Evolutionary conservation across 2,888 invertebrate species (phyloP).

Genomic region (Ichneumoninae sp.): DNA sequence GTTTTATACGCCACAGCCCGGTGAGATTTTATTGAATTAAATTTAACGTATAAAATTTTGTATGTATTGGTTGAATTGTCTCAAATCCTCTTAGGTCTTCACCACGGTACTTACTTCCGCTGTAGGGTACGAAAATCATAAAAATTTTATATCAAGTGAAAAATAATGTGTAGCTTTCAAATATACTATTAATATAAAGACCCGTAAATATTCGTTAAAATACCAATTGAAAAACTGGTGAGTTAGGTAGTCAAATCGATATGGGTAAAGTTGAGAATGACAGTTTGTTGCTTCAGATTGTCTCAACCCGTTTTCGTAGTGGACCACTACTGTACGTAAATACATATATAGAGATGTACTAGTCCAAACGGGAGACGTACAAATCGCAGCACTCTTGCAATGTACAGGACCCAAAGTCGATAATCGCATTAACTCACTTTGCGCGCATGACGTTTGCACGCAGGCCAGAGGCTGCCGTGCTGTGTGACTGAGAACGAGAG

Average conservation of each 20-base stretch:
- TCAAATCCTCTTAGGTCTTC: neutral
- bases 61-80: neutral
- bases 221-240: neutral
- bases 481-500: slow-evolving; percentile 23
- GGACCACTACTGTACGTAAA: slow-evolving; percentile 19
- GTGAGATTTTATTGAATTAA: neutral
- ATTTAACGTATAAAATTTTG: neutral
- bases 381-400: slow-evolving; percentile 39
- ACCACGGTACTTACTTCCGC: neutral
- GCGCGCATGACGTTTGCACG: slow-evolving; percentile 59
- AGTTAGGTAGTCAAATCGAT: slow-evolving; percentile 13
- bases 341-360: neutral
- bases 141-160: neutral
- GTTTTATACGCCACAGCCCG: neutral
- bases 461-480: slow-evolving; percentile 39
- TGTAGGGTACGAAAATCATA: neutral
- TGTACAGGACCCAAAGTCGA: slow-evolving; percentile 57
- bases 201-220: neutral
- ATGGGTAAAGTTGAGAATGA: slow-evolving; percentile 69
- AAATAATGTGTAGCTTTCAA: neutral
- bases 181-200: neutral
- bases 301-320: slow-evolving; percentile 75
- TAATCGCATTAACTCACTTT: slow-evolving; percentile 68
- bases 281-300: slow-evolving; percentile 77
- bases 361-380: slow-evolving; percentile 13